Conservation (phyloP, 2,888 invertebrate genomes). For the Drosophila cracens region DNA sequence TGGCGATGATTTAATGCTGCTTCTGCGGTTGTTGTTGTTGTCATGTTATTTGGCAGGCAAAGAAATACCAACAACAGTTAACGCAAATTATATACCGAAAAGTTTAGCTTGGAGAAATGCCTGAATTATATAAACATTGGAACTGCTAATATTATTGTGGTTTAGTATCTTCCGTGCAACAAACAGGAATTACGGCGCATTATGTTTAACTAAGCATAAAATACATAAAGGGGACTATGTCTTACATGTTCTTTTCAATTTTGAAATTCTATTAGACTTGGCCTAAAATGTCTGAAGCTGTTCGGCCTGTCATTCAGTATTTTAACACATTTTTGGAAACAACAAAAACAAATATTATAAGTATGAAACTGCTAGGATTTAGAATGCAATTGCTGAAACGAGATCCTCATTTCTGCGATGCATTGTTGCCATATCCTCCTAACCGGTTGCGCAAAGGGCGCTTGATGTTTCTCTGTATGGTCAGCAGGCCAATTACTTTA, state of each 20-base stretch:
- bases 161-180: neutral
- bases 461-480: constrained; percentile 37
- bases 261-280: neutral
- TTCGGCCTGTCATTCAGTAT: neutral
- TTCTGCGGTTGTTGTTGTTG: constrained; percentile 1
- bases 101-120: constrained; percentile 7
- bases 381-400: constrained; percentile 37
- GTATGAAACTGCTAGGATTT: constrained; percentile 60
- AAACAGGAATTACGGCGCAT: neutral
- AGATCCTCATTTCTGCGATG: constrained; percentile 12
- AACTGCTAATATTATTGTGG: neutral
- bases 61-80: constrained; percentile 28
- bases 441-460: constrained; percentile 38
- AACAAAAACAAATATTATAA: constrained; percentile 16
- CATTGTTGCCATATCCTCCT: constrained; percentile 43
- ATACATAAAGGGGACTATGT: neutral
- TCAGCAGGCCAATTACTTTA: constrained; percentile 26
- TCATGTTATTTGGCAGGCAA: constrained; percentile 11
- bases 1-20: constrained; percentile 60
- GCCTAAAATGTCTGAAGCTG: neutral
- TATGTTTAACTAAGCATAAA: neutral
- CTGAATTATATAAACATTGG: constrained; percentile 18
- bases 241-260: neutral
- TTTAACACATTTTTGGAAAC: constrained; percentile 10
- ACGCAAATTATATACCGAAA: constrained; percentile 2